Evolutionary conservation across 1,140 invertebrate genomes (phyloP).

Genomic region (Lordiphosa stackelbergi): DNA sequence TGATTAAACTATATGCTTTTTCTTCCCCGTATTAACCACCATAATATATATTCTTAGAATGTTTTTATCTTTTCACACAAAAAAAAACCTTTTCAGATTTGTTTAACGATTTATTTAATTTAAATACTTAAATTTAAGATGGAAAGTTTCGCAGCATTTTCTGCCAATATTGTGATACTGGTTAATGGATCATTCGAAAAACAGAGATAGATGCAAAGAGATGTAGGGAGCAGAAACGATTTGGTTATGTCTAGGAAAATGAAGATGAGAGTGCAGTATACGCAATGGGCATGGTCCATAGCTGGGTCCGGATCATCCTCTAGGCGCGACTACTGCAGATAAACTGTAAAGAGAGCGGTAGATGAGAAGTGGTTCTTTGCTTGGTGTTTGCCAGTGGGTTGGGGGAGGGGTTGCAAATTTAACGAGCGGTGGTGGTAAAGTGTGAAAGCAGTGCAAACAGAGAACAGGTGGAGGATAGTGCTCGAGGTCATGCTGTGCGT

Average conservation of each 20-base stretch:
- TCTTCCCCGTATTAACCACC: too few relatives aligned
- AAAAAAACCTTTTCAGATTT: background rate
- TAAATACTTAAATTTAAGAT: constrained; percentile 63
- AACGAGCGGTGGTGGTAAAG: constrained; percentile 8
- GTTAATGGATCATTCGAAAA: constrained; percentile 12
- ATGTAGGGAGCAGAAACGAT: constrained; percentile 27
- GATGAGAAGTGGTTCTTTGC: constrained; percentile 42
- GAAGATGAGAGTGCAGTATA: constrained; percentile 39
- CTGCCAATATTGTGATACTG: constrained; percentile 25
- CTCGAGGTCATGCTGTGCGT: constrained; percentile 55
- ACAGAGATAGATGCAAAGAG: constrained; percentile 24
- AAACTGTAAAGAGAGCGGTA: constrained; percentile 71
- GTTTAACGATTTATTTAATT: constrained; percentile 67
- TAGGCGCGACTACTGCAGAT: constrained; percentile 56
- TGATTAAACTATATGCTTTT: too few relatives aligned
- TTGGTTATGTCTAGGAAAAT: constrained; percentile 49
- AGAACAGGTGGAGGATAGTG: constrained; percentile 23
- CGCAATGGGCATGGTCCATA: constrained; percentile 50
- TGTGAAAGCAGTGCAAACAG: constrained; percentile 32
- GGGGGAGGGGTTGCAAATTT: constrained; percentile 15
- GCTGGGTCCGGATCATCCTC: constrained; percentile 39
- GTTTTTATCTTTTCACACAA: too few relatives aligned
- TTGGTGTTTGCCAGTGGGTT: constrained; percentile 13
- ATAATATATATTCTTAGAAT: too few relatives aligned
- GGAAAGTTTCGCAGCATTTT: constrained; percentile 35